A percentile compares a stretch with the other conserved stretches of the same genome.
phyloP scores from a whole-genome alignment of 1,140 invertebrate species.

The Cydia splendana region DNA sequence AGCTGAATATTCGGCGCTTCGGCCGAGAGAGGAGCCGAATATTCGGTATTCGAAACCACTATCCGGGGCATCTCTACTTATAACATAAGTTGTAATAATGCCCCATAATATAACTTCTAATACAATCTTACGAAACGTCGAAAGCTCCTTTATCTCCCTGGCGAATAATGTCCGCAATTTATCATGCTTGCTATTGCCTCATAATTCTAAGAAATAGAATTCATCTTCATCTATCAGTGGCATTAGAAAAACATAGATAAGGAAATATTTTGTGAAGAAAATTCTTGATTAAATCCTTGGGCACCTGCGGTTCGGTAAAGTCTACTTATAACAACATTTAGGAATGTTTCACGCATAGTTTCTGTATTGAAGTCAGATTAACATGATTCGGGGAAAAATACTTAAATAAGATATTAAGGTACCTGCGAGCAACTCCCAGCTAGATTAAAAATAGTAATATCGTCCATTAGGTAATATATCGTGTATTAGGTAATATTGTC shows the following conservation, averaged over 20 bases:
- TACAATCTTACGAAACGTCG: slow-evolving; percentile 48
- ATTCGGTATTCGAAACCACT: no score
- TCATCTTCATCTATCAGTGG: slow-evolving; percentile 40
- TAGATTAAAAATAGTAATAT: no score
- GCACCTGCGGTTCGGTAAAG: not conserved
- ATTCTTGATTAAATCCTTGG: slow-evolving; percentile 5
- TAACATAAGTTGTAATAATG: slow-evolving; percentile 29
- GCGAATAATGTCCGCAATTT: slow-evolving; percentile 51
- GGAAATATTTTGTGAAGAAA: slow-evolving; percentile 24
- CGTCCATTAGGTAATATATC: no score
- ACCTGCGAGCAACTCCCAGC: no score
- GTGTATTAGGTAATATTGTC: no score
- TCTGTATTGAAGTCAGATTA: not conserved
- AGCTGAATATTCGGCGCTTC: no score
- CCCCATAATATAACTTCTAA: slow-evolving; percentile 41
- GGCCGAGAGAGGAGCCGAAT: no score
- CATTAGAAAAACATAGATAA: slow-evolving; percentile 32
- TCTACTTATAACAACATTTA: not conserved
- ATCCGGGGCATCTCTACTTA: no score
- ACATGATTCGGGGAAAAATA: no score
- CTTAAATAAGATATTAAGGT: no score
- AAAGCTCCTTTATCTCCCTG: slow-evolving; percentile 48
- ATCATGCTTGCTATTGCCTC: slow-evolving; percentile 42
- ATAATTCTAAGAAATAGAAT: slow-evolving; percentile 44
- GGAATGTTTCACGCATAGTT: not conserved